A percentile compares a stretch with the other conserved stretches of the same genome.
Evolutionary conservation across 2,888 invertebrate species (phyloP).

Genomic region (Tigriopus californicus): DNA sequence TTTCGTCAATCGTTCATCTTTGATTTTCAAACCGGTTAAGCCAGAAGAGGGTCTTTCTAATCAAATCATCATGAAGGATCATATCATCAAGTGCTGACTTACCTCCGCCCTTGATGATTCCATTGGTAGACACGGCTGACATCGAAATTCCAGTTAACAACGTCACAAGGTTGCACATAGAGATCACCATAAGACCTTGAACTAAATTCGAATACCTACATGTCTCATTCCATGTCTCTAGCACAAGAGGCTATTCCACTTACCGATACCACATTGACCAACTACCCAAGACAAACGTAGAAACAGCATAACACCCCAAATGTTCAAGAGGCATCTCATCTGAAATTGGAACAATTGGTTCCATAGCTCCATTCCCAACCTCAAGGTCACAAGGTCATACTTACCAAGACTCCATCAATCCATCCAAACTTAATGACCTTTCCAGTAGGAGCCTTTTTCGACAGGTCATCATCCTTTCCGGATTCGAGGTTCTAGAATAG

Average conservation of each 20-base stretch:
- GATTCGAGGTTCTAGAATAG: neutral
- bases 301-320: slow-evolving; percentile 98
- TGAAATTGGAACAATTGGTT: slow-evolving; percentile 27
- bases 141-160: slow-evolving; percentile 83
- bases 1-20: too few species aligned
- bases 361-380: too few species aligned
- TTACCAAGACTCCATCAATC: slow-evolving; percentile 64
- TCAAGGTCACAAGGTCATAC: neutral
- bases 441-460: slow-evolving; percentile 16
- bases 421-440: slow-evolving; percentile 68
- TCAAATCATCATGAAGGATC: neutral
- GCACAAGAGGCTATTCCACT: slow-evolving; percentile 23
- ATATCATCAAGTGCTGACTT: neutral
- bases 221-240: too few species aligned
- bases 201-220: too few species aligned
- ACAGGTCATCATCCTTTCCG: neutral
- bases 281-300: slow-evolving; percentile 93
- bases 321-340: slow-evolving; percentile 85
- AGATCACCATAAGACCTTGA: neutral
- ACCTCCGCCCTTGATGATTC: slow-evolving; percentile 84
- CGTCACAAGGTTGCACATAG: slow-evolving; percentile 64
- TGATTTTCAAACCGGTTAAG: too few species aligned
- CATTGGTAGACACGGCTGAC: slow-evolving; percentile 96
- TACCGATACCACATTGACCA: slow-evolving; percentile 74
- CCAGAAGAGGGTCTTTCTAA: too few species aligned